phyloP scores from a whole-genome alignment of 1,140 invertebrate genomes.

The Drosophila varians region DNA sequence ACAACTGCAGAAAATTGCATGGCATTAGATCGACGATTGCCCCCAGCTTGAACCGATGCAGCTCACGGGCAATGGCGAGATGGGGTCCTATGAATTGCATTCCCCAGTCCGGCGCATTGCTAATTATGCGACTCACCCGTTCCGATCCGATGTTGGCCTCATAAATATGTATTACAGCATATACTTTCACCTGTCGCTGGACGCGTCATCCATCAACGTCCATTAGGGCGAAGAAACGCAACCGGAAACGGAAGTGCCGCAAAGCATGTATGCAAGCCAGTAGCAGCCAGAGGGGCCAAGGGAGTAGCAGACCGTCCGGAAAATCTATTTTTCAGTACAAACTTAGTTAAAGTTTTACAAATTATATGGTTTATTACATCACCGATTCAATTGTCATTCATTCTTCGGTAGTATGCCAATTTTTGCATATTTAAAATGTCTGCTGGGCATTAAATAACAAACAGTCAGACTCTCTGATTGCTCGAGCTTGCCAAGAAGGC shows the following conservation, averaged over 20 bases:
- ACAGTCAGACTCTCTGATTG: conserved; percentile 32
- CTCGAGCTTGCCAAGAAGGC: conserved; percentile 18
- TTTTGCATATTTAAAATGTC: conserved; percentile 48
- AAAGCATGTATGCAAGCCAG: conserved; percentile 33
- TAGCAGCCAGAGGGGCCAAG: conserved; percentile 44
- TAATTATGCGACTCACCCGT: conserved; percentile 59
- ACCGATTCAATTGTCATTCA: neutral
- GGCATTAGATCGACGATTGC: conserved; percentile 51
- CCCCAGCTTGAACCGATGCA: conserved; percentile 1
- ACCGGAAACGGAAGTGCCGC: conserved; percentile 67
- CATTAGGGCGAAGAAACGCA: conserved; percentile 70
- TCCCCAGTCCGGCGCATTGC: conserved; percentile 37
- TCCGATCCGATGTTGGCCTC: conserved; percentile 22
- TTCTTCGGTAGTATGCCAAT: neutral
- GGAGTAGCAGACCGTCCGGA: neutral
- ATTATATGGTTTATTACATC: too few species aligned
- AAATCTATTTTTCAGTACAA: neutral
- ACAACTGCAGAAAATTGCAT: conserved; percentile 51
- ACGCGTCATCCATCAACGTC: conserved; percentile 71
- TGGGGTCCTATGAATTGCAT: conserved; percentile 50
- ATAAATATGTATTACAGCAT: conserved; percentile 59
- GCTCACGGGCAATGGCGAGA: neutral
- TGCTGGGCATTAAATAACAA: conserved; percentile 62
- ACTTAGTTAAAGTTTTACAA: neutral
- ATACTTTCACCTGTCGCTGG: conserved; percentile 65